Percentiles rank a stretch among this genome's conserved stretches.
Evolutionary conservation across 2,113 vertebrate genomes (phyloP).

Genomic region (Speoplatyrhinus poulsoni): DNA sequence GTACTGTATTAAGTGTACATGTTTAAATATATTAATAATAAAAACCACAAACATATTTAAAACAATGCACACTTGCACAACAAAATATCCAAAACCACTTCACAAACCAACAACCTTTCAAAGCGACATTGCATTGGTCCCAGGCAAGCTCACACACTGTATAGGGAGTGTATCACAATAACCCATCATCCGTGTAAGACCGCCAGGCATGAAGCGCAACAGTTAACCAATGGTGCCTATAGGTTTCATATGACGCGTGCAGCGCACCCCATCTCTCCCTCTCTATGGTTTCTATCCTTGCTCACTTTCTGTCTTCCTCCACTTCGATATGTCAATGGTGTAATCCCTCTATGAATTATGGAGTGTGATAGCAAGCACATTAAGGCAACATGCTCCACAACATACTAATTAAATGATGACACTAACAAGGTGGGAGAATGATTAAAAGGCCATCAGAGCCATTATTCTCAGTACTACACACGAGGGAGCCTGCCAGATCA

Average conservation of each 20-base stretch:
- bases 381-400: slow-evolving; percentile 18
- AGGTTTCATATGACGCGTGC: slow-evolving; percentile 53
- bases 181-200: slow-evolving; percentile 39
- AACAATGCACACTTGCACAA: too few relatives aligned
- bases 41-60: too few relatives aligned
- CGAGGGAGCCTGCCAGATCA: background rate
- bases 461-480: background rate
- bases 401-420: slow-evolving; percentile 19
- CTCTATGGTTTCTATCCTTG: background rate
- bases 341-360: slow-evolving; percentile 26
- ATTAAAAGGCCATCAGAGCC: background rate
- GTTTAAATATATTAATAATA: too few relatives aligned
- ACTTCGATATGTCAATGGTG: background rate
- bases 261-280: background rate
- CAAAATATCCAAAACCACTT: too few relatives aligned
- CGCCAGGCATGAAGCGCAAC: slow-evolving; percentile 51
- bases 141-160: slow-evolving; percentile 36
- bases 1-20: too few relatives aligned
- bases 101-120: background rate
- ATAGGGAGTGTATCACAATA: slow-evolving; percentile 35
- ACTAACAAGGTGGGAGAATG: slow-evolving; percentile 3
- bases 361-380: slow-evolving; percentile 24
- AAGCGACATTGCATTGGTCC: slow-evolving; percentile 20
- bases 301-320: slow-evolving; percentile 5
- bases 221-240: slow-evolving; percentile 30